Evolutionary conservation across 2,797 vertebrate species (phyloP).

Genomic region (Malacoraja senta): DNA sequence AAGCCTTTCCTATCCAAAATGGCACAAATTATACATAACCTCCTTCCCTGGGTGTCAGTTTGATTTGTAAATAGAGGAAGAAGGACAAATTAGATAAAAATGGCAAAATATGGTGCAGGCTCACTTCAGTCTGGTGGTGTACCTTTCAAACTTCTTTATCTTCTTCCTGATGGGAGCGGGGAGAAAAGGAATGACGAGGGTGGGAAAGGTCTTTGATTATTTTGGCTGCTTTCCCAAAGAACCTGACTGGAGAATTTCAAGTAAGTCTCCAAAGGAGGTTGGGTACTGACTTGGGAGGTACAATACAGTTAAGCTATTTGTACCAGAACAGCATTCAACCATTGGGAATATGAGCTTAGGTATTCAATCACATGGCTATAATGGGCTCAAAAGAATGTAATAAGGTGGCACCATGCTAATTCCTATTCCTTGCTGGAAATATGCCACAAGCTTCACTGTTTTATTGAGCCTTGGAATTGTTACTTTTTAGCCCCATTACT

Average conservation of each 20-base stretch:
- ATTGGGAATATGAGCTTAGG: neutral
- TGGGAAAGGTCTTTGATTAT: too few species aligned
- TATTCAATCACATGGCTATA: neutral
- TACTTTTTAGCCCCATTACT: neutral
- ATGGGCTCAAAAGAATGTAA: neutral
- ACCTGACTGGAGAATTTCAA: too few species aligned
- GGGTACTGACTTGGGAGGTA: too few species aligned
- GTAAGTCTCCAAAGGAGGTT: too few species aligned
- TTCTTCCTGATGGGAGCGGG: too few species aligned
- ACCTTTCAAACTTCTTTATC: too few species aligned
- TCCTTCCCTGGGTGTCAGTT: neutral
- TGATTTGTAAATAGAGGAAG: neutral
- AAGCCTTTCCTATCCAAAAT: too few species aligned
- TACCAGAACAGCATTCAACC: neutral
- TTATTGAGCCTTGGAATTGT: neutral
- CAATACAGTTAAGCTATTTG: neutral
- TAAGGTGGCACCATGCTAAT: neutral
- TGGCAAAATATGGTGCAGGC: neutral
- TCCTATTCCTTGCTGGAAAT: neutral
- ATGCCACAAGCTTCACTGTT: neutral
- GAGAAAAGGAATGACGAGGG: too few species aligned
- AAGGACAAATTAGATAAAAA: neutral
- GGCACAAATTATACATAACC: neutral
- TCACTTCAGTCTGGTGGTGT: neutral
- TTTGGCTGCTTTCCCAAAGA: too few species aligned